Evolutionary conservation across 2,888 invertebrate species (phyloP), one percentile per base, ranked within the genome.

Genomic region (Penaeus monodon): DNA sequence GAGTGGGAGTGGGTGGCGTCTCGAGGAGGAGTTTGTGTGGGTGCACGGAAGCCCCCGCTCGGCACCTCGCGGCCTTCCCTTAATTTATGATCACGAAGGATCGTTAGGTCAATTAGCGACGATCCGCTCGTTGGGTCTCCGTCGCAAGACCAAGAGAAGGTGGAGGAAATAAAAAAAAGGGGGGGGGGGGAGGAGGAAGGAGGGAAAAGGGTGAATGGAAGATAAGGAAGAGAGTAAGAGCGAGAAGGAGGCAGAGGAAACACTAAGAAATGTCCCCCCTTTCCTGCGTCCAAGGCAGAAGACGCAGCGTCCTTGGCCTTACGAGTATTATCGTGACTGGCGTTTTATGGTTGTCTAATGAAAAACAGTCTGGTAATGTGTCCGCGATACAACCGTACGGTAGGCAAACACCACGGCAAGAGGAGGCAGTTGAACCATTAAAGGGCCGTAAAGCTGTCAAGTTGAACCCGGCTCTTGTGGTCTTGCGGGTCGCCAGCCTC

Each of bases 361-460:
- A 86, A 81, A 81, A 81, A 86, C 73, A 64, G 77, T 38, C 29
- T 24, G 27, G 86, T 81, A 66, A 81, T 80, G 85, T 77, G 66
- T 64, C n/a, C 64, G 66, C 63, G 81, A 76, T 80, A 79, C 85
- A 81, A 76, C 68, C 76, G 74, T 65, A 77, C 57, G 78, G 68
- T 64, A 49, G 84, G 84, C 77, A 74, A 65, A 85, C 80, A 74
- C 80, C 27, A 74, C 74, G 74, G 64, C 80, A 81, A 74, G 64
- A 74, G 74, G 66, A 65, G 85, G 80, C 80, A 70, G 81, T 80
- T 66, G 74, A 85, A 70, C 81, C 76, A 85, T 85, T 85, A 85
- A 85, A 81, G 74, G 73, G 65, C 80, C 81, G 49, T 85, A 85
- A 85, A 85, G 85, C 85, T 85, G 81, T 85, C 85, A 85, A 64